Conservation (phyloP, 2,888 invertebrate genomes). For the Labia minor region DNA sequence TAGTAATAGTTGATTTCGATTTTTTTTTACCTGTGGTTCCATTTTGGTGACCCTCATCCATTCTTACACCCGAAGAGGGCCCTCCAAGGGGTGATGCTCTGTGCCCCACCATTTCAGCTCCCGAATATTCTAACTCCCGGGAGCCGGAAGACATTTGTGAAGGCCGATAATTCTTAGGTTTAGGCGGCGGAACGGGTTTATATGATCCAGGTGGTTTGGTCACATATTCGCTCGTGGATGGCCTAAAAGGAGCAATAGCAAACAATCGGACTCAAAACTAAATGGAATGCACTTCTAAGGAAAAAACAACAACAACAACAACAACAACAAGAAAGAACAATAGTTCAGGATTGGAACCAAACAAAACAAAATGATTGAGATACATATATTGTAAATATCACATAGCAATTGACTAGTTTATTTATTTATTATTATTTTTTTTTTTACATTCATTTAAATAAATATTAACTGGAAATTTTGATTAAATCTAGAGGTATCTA, state of each 20-base stretch:
- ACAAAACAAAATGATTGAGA: no score
- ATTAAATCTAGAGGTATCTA: no score
- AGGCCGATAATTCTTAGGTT: conserved; percentile 83
- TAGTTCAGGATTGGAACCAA: conserved; percentile 44
- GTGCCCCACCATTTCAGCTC: conserved; percentile 20
- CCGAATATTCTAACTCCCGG: conserved; percentile 21
- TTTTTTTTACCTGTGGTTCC: not conserved
- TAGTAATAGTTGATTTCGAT: conserved; percentile 14
- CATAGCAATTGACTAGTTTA: no score
- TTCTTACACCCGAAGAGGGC: not conserved
- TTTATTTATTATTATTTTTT: not conserved
- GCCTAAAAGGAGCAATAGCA: conserved; percentile 3
- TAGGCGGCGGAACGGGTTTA: conserved; percentile 86
- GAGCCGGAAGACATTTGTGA: conserved; percentile 38
- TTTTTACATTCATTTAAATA: conserved; percentile 31
- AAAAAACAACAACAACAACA: conserved; percentile 20
- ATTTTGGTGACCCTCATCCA: not conserved
- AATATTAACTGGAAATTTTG: conserved; percentile 14
- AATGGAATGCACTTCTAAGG: conserved; percentile 14
- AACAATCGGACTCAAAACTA: not conserved
- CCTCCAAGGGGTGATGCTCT: not conserved
- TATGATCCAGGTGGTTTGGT: conserved; percentile 44
- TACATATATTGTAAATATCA: no score
- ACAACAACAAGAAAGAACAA: no score
- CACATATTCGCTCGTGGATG: conserved; percentile 28